Percentiles rank a stretch among this genome's conserved stretches.
Conservation (phyloP, 2,113 vertebrate genomes). For the Bettongia penicillata region DNA sequence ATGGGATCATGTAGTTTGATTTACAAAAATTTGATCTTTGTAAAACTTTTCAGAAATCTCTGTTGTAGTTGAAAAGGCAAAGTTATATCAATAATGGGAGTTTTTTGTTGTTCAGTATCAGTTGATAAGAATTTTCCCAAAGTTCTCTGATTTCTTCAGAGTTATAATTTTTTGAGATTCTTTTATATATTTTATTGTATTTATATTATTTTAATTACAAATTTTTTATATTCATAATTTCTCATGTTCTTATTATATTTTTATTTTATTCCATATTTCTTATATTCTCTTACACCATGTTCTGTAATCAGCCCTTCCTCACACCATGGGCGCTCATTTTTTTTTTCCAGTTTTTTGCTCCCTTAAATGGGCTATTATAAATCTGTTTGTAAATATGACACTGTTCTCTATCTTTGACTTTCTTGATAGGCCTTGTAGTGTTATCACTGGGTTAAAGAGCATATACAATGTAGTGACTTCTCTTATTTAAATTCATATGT, state of each 20-base stretch:
- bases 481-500: background rate
- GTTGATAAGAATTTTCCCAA: background rate
- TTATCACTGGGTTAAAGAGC: background rate
- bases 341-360: background rate
- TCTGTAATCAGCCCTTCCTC: background rate
- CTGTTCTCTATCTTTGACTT: background rate
- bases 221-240: too few relatives aligned
- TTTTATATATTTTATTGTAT: background rate
- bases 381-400: background rate
- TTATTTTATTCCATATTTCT: too few relatives aligned
- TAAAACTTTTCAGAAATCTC: background rate
- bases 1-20: background rate
- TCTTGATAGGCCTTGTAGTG: too few relatives aligned
- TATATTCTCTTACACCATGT: background rate
- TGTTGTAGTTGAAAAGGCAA: background rate
- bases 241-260: background rate
- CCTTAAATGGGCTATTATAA: background rate
- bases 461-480: background rate
- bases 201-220: too few relatives aligned
- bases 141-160: background rate
- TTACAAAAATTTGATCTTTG: background rate
- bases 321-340: background rate
- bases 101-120: background rate
- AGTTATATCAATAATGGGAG: background rate
- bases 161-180: background rate